A percentile compares a stretch with the other conserved stretches of the same genome.
phyloP scores from a whole-genome alignment of 2,888 invertebrate species.

The Limnephilus rhombicus region DNA sequence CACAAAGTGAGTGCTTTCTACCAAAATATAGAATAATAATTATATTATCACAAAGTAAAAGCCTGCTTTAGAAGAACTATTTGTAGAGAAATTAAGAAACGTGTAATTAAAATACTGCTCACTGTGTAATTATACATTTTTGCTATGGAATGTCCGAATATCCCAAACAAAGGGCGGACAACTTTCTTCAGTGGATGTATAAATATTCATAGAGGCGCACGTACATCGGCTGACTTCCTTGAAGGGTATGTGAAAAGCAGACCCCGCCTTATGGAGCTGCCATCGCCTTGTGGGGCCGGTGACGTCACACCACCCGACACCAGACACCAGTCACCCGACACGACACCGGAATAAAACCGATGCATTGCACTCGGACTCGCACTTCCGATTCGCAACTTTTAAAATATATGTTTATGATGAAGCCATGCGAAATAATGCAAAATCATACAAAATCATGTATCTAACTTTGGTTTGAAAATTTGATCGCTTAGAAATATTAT shows the following conservation, averaged over 20 bases:
- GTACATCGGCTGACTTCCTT: constrained; percentile 12
- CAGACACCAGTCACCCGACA: not conserved
- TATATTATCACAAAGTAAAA: too few species aligned
- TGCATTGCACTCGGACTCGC: not conserved
- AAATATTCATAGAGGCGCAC: not conserved
- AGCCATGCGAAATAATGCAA: too few species aligned
- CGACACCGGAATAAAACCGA: not conserved
- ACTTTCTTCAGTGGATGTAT: constrained; percentile 10
- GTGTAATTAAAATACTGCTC: too few species aligned
- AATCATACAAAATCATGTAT: too few species aligned
- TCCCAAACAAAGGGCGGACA: not conserved
- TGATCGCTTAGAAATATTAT: too few species aligned
- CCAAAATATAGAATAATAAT: too few species aligned
- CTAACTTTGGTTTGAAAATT: too few species aligned
- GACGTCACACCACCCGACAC: not conserved
- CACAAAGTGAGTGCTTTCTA: too few species aligned
- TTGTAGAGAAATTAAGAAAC: too few species aligned
- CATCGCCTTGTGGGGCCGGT: not conserved
- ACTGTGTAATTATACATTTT: not conserved
- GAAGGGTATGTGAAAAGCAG: constrained; percentile 26
- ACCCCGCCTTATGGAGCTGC: not conserved
- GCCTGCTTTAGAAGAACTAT: too few species aligned
- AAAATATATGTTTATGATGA: not conserved
- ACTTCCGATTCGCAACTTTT: not conserved
- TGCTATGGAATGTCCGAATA: not conserved